phyloP scores from a whole-genome alignment of 2,888 invertebrate genomes.

The Elysia crispata region DNA sequence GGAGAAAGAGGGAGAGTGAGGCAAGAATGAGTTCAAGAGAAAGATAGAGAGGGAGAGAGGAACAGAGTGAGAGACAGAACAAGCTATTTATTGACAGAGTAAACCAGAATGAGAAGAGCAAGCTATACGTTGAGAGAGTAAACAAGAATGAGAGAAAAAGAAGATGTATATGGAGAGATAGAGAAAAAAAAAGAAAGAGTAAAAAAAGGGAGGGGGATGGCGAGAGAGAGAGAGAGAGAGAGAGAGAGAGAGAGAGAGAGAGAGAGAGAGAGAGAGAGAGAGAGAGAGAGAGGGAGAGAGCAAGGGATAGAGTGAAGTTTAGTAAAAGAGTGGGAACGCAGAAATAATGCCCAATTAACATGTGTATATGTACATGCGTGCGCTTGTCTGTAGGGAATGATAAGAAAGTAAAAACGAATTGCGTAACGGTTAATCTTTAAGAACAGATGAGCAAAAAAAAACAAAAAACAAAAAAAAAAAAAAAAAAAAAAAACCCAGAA shows the following conservation, averaged over 20 bases:
- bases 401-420: too few relatives aligned
- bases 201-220: not conserved
- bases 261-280: not conserved
- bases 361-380: too few relatives aligned
- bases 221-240: not conserved
- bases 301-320: not conserved
- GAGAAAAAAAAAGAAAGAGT: too few relatives aligned
- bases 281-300: not conserved
- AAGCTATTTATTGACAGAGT: too few relatives aligned
- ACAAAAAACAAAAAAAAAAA: too few relatives aligned
- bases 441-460: not conserved
- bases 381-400: too few relatives aligned
- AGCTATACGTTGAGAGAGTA: too few relatives aligned
- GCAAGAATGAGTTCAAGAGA: not conserved
- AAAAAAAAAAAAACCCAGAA: not conserved
- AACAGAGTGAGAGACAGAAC: not conserved
- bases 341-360: too few relatives aligned
- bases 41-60: slow-evolving; percentile 3
- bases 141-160: too few relatives aligned
- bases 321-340: too few relatives aligned
- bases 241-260: not conserved
- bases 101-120: too few relatives aligned
- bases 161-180: not conserved
- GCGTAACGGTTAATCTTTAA: too few relatives aligned
- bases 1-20: not conserved